Evolutionary conservation across 2,888 invertebrate species (phyloP), one percentile per base, ranked within the genome.

Genomic region (Liopterus haemorrhoidalis): DNA sequence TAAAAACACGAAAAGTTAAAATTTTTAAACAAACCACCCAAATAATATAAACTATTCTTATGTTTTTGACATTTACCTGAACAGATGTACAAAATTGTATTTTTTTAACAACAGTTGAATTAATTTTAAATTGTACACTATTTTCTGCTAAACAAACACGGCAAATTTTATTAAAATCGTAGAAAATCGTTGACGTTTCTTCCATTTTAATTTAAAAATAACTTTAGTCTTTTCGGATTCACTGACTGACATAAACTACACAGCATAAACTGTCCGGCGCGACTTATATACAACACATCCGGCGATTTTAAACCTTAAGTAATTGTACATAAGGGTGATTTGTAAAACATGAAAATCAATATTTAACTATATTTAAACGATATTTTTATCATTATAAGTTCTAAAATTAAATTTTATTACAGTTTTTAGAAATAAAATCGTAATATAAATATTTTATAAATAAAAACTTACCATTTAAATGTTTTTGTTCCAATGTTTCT

Each of bases 131-230:
- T 25, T 45, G 40, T 35, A 42, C 21, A 32, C 41, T 41, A 5
- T 37, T 37, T 33, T 44, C 24, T 12, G 30, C n/a, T 28, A 51
- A 31, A 39, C 51, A 51, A 22, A 49, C 48, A 40, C 51, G 31
- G 42, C 51, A 51, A 6, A 49, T 45, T 38, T 41, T 47, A 11
- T 37, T 24, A 32, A 51, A 51, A 41, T 45, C 36, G n/a, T 27
- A 35, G 36, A 30, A 19, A 32, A 30, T 18, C 9, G 16, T 11
- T 27, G 27, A n/a, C 27, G 16, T 8, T 19, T 18, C 20, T 18
- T 39, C 20, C 45, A 24, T 42, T 35, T 11, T 32, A 2, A 35
- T 41, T 19, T 20, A 21, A 32, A 27, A 15, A 36, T 37, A 35
- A 30, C 16, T 9, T 43, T 25, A 19, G 40, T 46, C 41, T 41